Percentiles rank a stretch among this genome's conserved stretches.
Conservation (phyloP, 2,888 invertebrate species). For the Pherbina coryleti region DNA sequence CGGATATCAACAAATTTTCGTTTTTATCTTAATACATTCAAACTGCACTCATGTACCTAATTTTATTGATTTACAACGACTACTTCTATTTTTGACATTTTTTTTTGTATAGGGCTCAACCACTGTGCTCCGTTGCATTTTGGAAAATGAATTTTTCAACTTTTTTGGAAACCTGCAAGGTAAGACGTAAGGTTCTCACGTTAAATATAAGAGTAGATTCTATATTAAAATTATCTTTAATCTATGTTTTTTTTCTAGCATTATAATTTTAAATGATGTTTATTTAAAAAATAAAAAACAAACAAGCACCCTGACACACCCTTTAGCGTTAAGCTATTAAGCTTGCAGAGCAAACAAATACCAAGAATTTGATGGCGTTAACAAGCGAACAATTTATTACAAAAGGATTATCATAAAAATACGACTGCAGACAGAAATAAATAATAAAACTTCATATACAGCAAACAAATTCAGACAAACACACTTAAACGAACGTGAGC, state of each 20-base stretch:
- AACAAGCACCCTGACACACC: background rate
- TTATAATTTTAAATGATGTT: background rate
- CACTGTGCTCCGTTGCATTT: too few species aligned
- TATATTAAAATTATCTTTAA: background rate
- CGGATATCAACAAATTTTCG: too few species aligned
- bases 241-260: background rate
- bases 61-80: too few species aligned
- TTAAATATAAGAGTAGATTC: too few species aligned
- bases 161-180: too few species aligned
- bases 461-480: background rate
- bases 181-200: too few species aligned
- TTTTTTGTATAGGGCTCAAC: too few species aligned
- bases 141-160: too few species aligned
- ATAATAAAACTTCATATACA: background rate
- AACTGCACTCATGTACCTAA: too few species aligned
- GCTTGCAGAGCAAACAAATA: background rate
- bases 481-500: background rate
- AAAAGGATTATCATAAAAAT: constrained; percentile 6
- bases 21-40: too few species aligned
- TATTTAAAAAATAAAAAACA: background rate
- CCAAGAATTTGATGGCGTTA: background rate
- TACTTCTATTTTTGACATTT: too few species aligned
- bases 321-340: too few species aligned
- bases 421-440: background rate
- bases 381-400: constrained; percentile 7